A percentile compares a stretch with the other conserved stretches of the same genome.
Evolutionary conservation across 1,140 invertebrate species (phyloP).

Genomic region (Drosophila varians): DNA sequence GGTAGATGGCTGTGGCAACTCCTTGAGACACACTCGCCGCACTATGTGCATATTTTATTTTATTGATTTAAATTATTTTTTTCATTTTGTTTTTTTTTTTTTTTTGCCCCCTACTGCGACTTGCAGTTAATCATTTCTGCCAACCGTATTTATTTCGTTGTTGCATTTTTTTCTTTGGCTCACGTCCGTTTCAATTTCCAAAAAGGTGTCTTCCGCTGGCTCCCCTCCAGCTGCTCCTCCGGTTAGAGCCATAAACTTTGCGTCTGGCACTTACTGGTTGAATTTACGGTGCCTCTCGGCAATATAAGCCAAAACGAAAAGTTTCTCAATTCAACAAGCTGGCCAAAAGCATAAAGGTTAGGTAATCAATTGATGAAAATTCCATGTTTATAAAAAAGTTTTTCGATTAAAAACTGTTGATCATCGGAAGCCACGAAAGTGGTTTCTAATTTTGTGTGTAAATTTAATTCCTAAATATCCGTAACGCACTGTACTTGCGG

Average conservation of each 20-base stretch:
- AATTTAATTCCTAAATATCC: background rate
- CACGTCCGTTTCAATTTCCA: conserved; percentile 54
- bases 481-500: background rate
- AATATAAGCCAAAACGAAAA: conserved; percentile 10
- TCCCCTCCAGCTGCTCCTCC: conserved; percentile 26
- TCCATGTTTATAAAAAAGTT: background rate
- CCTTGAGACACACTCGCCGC: conserved; percentile 33
- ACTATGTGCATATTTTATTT: conserved; percentile 38
- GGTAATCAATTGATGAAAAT: background rate
- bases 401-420: background rate
- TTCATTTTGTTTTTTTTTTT: conserved; percentile 57
- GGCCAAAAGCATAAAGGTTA: background rate
- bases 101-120: conserved; percentile 37
- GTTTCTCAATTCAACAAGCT: background rate
- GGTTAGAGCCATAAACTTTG: conserved; percentile 45
- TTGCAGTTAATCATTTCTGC: conserved; percentile 65
- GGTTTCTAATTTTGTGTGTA: background rate
- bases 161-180: conserved; percentile 53
- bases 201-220: conserved; percentile 47
- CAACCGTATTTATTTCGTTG: conserved; percentile 30
- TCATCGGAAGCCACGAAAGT: background rate
- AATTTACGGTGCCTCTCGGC: conserved; percentile 18
- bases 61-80: conserved; percentile 81
- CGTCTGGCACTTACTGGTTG: conserved; percentile 32
- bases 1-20: conserved; percentile 7